These are phyloP conservation scores for Ichneumon xanthorius DNA, from an alignment of 2,888 invertebrate species.

Conservation along the genomic window DNA sequence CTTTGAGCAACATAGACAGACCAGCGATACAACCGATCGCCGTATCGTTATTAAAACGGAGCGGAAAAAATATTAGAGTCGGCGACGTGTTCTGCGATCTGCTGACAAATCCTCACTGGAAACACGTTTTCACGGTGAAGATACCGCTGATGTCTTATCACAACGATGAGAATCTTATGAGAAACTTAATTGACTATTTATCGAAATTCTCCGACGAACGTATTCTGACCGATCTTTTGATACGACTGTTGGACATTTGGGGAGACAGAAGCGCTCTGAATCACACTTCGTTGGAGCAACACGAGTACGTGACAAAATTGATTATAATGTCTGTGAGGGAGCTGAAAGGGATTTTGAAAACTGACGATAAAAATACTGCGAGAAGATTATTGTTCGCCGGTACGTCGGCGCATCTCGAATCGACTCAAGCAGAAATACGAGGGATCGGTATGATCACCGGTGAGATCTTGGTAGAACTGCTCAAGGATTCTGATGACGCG, in stretches of 20 bases:
- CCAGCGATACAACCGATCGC: slow-evolving; percentile 87
- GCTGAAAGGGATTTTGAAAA: slow-evolving; percentile 78
- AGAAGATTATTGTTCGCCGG: slow-evolving; percentile 88
- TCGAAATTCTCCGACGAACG: slow-evolving; percentile 80
- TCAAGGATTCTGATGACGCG: slow-evolving; percentile 84
- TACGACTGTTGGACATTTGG: slow-evolving; percentile 89
- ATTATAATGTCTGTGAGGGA: slow-evolving; percentile 87
- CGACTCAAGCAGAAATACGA: slow-evolving; percentile 87
- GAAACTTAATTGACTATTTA: slow-evolving; percentile 88
- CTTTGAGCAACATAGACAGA: slow-evolving; percentile 87
- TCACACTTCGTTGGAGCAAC: slow-evolving; percentile 89
- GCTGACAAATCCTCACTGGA: slow-evolving; percentile 86
- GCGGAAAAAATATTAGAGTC: slow-evolving; percentile 82
- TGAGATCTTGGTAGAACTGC: slow-evolving; percentile 88
- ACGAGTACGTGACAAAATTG: slow-evolving; percentile 89
- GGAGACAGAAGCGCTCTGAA: slow-evolving; percentile 88
- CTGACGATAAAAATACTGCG: slow-evolving; percentile 81
- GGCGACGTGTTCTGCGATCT: slow-evolving; percentile 86
- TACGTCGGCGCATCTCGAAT: slow-evolving; percentile 90
- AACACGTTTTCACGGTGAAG: slow-evolving; percentile 88
- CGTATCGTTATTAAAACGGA: slow-evolving; percentile 86
- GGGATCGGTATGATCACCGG: slow-evolving; percentile 91
- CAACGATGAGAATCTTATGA: slow-evolving; percentile 85
- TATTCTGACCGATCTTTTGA: slow-evolving; percentile 84
- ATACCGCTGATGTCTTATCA: slow-evolving; percentile 87